Base-by-base conservation (phyloP, 2,888 invertebrate species). In the Temnothorax rugatulus region DNA sequence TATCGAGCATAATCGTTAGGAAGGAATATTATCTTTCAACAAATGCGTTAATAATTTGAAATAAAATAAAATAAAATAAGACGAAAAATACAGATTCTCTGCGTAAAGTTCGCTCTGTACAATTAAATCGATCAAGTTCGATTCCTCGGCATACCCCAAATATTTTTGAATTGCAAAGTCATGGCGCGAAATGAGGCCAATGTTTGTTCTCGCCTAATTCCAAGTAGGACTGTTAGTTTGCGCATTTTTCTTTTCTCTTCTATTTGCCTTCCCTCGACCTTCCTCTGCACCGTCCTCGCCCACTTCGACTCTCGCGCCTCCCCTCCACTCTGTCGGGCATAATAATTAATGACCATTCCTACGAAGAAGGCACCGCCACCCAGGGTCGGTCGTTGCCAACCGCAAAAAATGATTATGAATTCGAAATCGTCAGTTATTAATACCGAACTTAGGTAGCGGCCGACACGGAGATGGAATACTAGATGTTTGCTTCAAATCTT, bases 381-480 rank as follows among this genome's bases (percentile, higher is more conserved):
- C 91, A 90, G 82, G 83, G 85, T 85, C 90, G 75, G 87, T 89
- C 87, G 88, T 86, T 74, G 82, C 79, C 71, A 87, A 87, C 90
- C 91, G 88, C 91, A 90, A 90, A 90, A 91, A 91, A 91, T 91
- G 87, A 92, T 92, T 91, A 91, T 86, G 87, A 91, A 90, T 92
- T 81, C 84, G 84, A 90, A 90, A 90, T 87, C 79, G 85, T 86
- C 73, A 71, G 86, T 91, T 92, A 89, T 91, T 91, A 91, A 90
- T 89, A 73, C 85, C 41, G 74, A 64, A 75, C 66, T 66, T 83
- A 41, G 75, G 73, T 54, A 63, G n/a, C 64, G 69, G 7, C 34
- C 57, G 38, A 79, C 34, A 18, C 21, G 38, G 11, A 76, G 29
- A 76, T 38, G n/a, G 38, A 76, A 64, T 54, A 38, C 74, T 75